phyloP scores from a whole-genome alignment of 2,888 invertebrate genomes.

The Noctua janthina region DNA sequence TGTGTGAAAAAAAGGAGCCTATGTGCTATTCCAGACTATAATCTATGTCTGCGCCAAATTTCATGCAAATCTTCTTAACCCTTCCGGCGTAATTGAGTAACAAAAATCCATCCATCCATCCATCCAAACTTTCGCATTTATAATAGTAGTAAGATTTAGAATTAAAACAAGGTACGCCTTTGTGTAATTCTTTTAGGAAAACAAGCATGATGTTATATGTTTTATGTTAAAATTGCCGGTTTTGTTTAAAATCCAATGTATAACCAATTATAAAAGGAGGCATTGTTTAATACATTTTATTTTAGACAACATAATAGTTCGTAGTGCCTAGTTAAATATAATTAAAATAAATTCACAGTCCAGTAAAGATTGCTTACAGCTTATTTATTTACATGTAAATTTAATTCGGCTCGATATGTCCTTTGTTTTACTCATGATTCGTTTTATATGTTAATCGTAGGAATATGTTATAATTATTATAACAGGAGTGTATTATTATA shows the following conservation, averaged over 20 bases:
- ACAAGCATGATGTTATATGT: not conserved
- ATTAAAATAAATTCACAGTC: constrained; percentile 33
- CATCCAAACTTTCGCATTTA: too few species aligned
- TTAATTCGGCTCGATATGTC: constrained; percentile 32
- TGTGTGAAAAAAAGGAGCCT: too few species aligned
- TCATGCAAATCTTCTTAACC: too few species aligned
- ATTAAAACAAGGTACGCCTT: not conserved
- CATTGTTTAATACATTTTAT: not conserved
- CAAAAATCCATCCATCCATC: too few species aligned
- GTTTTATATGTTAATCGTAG: constrained; percentile 52
- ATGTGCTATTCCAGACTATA: too few species aligned
- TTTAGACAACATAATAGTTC: not conserved
- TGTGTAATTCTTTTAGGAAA: not conserved
- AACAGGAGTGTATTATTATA: not conserved
- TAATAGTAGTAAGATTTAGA: not conserved
- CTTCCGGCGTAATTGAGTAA: too few species aligned
- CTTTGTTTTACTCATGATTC: constrained; percentile 45
- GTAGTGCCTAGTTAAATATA: not conserved
- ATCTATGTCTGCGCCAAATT: too few species aligned
- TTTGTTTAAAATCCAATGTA: not conserved
- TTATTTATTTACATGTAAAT: constrained; percentile 52
- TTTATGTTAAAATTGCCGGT: not conserved
- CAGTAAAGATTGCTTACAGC: constrained; percentile 36
- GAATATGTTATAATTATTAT: constrained; percentile 21
- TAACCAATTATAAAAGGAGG: not conserved